phyloP scores from a whole-genome alignment of 1,140 invertebrate genomes.

The Drosophila kikkawai region DNA sequence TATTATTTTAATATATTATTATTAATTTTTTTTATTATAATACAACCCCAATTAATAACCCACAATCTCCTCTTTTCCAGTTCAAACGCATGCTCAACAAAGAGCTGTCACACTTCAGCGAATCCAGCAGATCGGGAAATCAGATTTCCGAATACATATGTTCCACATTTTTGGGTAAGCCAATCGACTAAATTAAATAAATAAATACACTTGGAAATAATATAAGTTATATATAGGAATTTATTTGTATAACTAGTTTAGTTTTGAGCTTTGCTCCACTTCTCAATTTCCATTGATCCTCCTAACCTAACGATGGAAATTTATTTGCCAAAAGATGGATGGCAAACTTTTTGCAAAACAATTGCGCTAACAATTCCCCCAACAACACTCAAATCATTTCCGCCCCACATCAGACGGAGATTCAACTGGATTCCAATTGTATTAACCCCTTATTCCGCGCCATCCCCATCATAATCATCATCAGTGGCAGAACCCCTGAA shows the following conservation, averaged over 20 bases:
- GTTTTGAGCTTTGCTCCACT: no score
- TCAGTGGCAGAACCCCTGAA: conserved; percentile 4
- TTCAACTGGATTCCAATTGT: conserved; percentile 27
- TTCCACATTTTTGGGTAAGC: conserved; percentile 98
- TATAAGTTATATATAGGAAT: neutral
- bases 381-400: conserved; percentile 26
- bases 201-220: no score
- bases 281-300: conserved; percentile 9
- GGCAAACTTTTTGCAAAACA: conserved; percentile 35
- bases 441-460: conserved; percentile 23
- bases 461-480: conserved; percentile 30
- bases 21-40: neutral
- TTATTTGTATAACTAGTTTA: neutral
- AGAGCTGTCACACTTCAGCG: conserved; percentile 99
- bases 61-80: conserved; percentile 88
- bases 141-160: conserved; percentile 99
- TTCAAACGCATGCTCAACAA: conserved; percentile 99
- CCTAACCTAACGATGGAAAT: conserved; percentile 7
- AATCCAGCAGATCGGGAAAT: conserved; percentile 99
- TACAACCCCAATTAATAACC: neutral
- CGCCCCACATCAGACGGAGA: conserved; percentile 6
- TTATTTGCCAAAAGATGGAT: conserved; percentile 27
- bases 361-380: conserved; percentile 38
- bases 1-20: no score
- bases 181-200: neutral